Percentiles rank a stretch among this genome's conserved stretches.
Evolutionary conservation across 2,797 vertebrate genomes (phyloP).

Genomic region (Rhinatrema bivittatum): DNA sequence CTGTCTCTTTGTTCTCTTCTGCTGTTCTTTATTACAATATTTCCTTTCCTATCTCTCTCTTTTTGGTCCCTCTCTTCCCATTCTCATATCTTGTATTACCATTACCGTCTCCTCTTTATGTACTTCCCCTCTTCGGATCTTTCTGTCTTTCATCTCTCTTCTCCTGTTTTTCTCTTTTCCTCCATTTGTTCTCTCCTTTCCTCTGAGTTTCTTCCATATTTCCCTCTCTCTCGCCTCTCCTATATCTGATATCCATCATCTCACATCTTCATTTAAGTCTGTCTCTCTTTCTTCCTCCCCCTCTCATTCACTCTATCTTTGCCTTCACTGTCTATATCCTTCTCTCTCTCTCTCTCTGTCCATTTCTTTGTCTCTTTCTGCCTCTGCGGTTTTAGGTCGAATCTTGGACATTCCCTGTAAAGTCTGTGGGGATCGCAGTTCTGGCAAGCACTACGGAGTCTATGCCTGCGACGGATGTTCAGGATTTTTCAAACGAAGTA

Average conservation of each 20-base stretch:
- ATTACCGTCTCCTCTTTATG: too few species aligned
- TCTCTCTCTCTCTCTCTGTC: not conserved
- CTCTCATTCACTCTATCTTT: too few species aligned
- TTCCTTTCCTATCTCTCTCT: too few species aligned
- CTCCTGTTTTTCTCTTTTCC: not conserved
- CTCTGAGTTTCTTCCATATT: not conserved
- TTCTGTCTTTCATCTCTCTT: not conserved
- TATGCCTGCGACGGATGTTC: conserved; percentile 97
- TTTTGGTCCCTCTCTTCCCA: too few species aligned
- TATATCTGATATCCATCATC: conserved; percentile 18
- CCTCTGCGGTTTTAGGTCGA: conserved; percentile 82
- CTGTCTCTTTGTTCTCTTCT: too few species aligned
- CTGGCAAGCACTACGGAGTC: conserved; percentile 95
- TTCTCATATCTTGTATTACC: too few species aligned
- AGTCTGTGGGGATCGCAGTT: conserved; percentile 95
- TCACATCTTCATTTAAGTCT: conserved; percentile 3
- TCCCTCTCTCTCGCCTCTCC: not conserved
- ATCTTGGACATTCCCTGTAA: conserved; percentile 98
- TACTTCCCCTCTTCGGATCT: not conserved
- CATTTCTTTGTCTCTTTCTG: conserved; percentile 1
- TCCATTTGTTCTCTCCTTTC: not conserved
- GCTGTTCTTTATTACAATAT: too few species aligned
- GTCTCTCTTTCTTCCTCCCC: not conserved
- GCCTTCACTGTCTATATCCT: too few species aligned
- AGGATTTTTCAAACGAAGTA: conserved; percentile 97